Conservation (phyloP, 2,113 vertebrate species). For the Clarias batrachus region DNA sequence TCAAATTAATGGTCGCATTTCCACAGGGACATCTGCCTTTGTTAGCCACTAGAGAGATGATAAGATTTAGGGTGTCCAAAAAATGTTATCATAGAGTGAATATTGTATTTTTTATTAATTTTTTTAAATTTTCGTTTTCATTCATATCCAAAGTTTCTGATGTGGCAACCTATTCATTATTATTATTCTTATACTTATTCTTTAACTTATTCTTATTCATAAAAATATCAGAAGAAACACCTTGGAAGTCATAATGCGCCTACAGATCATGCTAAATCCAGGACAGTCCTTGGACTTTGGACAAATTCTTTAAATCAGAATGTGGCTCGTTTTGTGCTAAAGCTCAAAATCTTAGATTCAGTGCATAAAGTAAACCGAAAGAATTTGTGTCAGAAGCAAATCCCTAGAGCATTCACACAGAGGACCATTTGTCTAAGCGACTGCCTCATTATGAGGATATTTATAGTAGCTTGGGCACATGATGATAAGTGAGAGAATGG, state of each 20-base stretch:
- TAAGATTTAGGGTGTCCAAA: constrained; percentile 59
- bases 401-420: constrained; percentile 3
- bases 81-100: constrained; percentile 59
- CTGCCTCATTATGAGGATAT: constrained; percentile 33
- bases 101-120: no score
- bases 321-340: not conserved
- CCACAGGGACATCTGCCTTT: constrained; percentile 76
- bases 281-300: not conserved
- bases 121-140: not conserved
- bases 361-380: not conserved
- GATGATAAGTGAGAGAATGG: not conserved
- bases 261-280: not conserved
- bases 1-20: constrained; percentile 80
- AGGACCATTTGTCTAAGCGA: constrained; percentile 28
- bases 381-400: not conserved
- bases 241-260: not conserved
- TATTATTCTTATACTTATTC: no score
- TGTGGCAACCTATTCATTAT: not conserved
- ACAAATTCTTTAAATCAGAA: not conserved
- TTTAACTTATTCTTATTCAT: not conserved
- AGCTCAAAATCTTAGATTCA: not conserved
- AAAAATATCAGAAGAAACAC: not conserved
- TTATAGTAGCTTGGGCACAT: constrained; percentile 33
- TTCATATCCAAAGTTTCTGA: not conserved
- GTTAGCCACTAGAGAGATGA: constrained; percentile 83